Evolutionary conservation across 2,113 vertebrate species (phyloP).

Genomic region (Microcebus lehilahytsara): DNA sequence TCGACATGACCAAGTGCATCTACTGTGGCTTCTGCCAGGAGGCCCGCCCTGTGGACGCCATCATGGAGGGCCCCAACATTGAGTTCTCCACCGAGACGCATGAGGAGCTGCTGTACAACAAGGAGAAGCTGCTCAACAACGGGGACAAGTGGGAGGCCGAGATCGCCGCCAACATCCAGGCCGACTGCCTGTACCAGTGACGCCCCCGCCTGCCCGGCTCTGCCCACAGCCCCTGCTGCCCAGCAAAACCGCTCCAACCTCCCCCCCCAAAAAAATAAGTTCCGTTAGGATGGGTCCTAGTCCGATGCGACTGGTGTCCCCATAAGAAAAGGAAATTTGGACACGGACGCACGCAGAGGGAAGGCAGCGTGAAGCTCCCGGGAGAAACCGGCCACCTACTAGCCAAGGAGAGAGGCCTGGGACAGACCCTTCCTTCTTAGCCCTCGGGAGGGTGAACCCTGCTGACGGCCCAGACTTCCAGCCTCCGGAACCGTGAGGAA

Average conservation of each 20-base stretch:
- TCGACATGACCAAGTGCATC: slow-evolving; percentile 98
- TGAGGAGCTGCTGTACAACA: slow-evolving; percentile 96
- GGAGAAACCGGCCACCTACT: no score
- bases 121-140: slow-evolving; percentile 96
- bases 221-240: neutral
- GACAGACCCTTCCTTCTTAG: neutral
- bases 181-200: slow-evolving; percentile 95
- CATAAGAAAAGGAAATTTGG: neutral
- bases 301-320: neutral
- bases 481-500: neutral
- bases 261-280: no score
- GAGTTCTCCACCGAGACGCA: slow-evolving; percentile 96
- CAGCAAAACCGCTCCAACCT: slow-evolving; percentile 32
- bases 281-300: neutral
- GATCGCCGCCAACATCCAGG: slow-evolving; percentile 94
- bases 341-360: accelerated
- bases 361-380: neutral
- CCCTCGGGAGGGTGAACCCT: neutral
- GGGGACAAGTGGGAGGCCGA: slow-evolving; percentile 96
- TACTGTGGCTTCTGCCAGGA: slow-evolving; percentile 98
- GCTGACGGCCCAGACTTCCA: accelerated
- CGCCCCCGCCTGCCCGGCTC: accelerated
- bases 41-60: slow-evolving; percentile 95
- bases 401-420: neutral
- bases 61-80: slow-evolving; percentile 95